Evolutionary conservation across 2,797 vertebrate genomes (phyloP).

Genomic region (Acanthurus tractus): DNA sequence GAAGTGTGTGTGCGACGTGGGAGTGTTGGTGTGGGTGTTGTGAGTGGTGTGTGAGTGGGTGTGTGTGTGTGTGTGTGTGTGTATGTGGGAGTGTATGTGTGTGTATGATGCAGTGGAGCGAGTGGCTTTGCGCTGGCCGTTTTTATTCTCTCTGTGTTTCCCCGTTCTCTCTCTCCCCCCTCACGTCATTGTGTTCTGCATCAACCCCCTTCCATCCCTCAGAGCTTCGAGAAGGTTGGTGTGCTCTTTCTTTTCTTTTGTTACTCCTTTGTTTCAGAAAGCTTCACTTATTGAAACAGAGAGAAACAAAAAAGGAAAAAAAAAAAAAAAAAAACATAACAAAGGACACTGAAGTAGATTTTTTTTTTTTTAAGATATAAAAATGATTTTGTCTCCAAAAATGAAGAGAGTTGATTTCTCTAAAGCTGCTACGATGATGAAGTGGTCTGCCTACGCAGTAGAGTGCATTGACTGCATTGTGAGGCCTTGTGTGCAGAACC

Average conservation of each 20-base stretch:
- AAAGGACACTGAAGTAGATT: conserved; percentile 64
- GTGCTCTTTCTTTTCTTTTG: conserved; percentile 99
- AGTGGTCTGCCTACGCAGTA: conserved; percentile 78
- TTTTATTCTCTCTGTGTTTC: conserved; percentile 99
- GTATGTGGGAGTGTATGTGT: conserved; percentile 27
- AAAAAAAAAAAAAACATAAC: conserved; percentile 47
- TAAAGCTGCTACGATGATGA: conserved; percentile 73
- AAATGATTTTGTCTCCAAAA: conserved; percentile 65
- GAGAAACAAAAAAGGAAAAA: conserved; percentile 71
- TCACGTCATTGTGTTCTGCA: conserved; percentile 99
- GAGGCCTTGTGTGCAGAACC: conserved; percentile 95
- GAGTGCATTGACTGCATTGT: conserved; percentile 92
- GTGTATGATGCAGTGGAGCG: conserved; percentile 51
- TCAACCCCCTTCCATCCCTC: conserved; percentile 99
- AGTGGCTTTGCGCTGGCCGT: conserved; percentile 96
- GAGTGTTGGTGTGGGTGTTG: conserved; percentile 2
- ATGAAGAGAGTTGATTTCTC: conserved; percentile 64
- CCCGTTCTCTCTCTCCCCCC: conserved; percentile 96
- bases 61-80: conserved; percentile 18
- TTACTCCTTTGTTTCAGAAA: conserved; percentile 95
- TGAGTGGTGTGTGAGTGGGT: conserved; percentile 1
- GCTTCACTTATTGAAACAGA: conserved; percentile 81
- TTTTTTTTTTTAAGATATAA: conserved; percentile 59
- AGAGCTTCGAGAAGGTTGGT: conserved; percentile 99
- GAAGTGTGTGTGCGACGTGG: conserved; percentile 39